phyloP scores from a whole-genome alignment of 2,797 vertebrate species.

The Distichodus sexfasciatus region DNA sequence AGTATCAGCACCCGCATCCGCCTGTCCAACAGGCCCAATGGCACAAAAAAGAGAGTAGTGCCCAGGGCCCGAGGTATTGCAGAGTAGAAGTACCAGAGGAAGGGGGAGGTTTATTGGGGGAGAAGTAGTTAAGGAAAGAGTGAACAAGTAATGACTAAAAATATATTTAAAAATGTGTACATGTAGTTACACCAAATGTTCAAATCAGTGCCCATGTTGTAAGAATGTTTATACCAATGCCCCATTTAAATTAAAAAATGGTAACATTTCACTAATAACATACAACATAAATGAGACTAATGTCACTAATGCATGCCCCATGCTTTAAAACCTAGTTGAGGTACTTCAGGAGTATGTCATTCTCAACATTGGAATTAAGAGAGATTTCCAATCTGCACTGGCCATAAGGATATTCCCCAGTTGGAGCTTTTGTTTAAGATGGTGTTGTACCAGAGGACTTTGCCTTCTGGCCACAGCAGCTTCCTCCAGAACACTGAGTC shows the following conservation, averaged over 20 bases:
- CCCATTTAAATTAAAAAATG: too few species aligned
- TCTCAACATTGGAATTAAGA: too few species aligned
- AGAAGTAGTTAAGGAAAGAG: conserved; percentile 63
- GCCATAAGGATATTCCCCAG: conserved; percentile 99
- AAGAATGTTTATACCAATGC: too few species aligned
- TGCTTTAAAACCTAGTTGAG: too few species aligned
- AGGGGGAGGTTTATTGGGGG: conserved; percentile 81
- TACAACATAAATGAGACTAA: too few species aligned
- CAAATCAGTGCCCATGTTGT: too few species aligned
- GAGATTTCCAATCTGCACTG: too few species aligned
- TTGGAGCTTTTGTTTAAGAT: conserved; percentile 91
- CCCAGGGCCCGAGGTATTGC: conserved; percentile 88
- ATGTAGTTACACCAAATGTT: background rate
- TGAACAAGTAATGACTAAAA: too few species aligned
- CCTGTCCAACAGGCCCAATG: conserved; percentile 84
- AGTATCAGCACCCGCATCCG: conserved; percentile 76
- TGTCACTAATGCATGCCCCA: too few species aligned
- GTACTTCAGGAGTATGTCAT: too few species aligned
- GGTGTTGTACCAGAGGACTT: conserved; percentile 95
- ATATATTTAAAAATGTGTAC: too few species aligned
- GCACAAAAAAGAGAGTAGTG: conserved; percentile 83
- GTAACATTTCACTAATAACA: too few species aligned
- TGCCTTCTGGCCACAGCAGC: conserved; percentile 91
- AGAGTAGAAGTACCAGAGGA: conserved; percentile 97
- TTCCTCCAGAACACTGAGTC: conserved; percentile 89